These are phyloP conservation scores for Polypterus senegalus DNA, from an alignment of 2,113 vertebrate genomes.

Conservation along the genomic window DNA sequence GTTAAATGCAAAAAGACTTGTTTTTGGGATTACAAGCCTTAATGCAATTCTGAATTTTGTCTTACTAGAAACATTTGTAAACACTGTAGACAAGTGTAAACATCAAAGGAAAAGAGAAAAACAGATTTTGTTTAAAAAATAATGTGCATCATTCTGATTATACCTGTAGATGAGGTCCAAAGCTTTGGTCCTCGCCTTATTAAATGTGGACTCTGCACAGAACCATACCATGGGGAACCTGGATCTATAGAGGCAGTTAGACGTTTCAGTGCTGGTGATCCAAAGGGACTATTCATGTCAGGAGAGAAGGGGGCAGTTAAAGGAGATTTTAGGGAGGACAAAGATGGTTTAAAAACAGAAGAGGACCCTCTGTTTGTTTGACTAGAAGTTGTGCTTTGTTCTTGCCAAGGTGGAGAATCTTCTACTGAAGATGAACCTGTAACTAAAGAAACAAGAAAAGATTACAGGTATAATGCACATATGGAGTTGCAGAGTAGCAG, in stretches of 20 bases:
- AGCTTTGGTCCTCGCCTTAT: constrained; percentile 68
- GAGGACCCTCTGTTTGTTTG: constrained; percentile 41
- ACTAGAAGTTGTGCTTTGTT: constrained; percentile 42
- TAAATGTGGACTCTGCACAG: constrained; percentile 61
- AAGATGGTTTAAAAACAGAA: constrained; percentile 52
- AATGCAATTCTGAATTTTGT: too few relatives aligned
- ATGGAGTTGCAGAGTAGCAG: too few relatives aligned
- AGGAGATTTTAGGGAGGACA: constrained; percentile 35
- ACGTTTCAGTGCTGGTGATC: constrained; percentile 46
- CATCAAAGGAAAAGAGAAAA: background rate
- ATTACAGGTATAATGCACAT: too few relatives aligned
- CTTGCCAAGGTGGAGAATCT: constrained; percentile 31
- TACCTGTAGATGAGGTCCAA: constrained; percentile 75
- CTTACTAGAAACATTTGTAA: too few relatives aligned
- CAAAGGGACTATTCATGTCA: constrained; percentile 53
- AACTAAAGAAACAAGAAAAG: background rate
- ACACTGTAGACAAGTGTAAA: too few relatives aligned
- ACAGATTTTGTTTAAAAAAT: background rate
- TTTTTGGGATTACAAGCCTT: too few relatives aligned
- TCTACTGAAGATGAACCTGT: constrained; percentile 42
- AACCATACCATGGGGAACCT: constrained; percentile 55
- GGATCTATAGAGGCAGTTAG: constrained; percentile 47
- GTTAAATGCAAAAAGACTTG: too few relatives aligned
- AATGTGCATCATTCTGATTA: constrained; percentile 7
- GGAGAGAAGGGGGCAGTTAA: constrained; percentile 50